Base-by-base conservation (phyloP, 2,113 vertebrate species). In the Varanus salvator region DNA sequence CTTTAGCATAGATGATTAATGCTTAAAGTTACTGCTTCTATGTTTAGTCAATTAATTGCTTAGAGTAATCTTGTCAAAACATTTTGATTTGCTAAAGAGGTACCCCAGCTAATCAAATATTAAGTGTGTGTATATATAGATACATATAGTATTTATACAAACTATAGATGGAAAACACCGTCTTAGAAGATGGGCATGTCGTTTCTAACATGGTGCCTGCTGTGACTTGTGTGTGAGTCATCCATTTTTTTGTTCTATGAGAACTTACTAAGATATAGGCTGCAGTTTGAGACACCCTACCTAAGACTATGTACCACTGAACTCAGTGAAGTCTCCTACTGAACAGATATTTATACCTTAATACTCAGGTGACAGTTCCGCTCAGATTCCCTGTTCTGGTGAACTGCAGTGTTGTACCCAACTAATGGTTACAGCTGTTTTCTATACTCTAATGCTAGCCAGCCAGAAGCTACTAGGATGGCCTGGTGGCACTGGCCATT, bases 1-100 rank as follows among this genome's bases (percentile, higher is more conserved):
- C 11, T 44, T 85, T 54, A 72, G 31, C 50, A 31, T 31, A 21
- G n/a, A 72, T 85, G 72, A 85, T 72, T 72, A 72, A 72, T n/a
- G 84, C 44, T 50, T 85, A 72, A 71, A 85, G 29, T 21, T 25
- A 50, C 21, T 34, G 21, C 76, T 78, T 38, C 84, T 85, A 72
- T 48, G 38, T 85, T 85, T 85, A 85, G 84, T 85, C 84, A 85
- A 85, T 85, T 72, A 72, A 52, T 71, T 85, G 69, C 48, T 52
- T 85, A 71, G 68, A 85, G 71, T 72, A 72, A 71, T 71, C 68
- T 8, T 72, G 68, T 85, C 84, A 85, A 71, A 85, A 85, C 68
- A 85, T 85, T 85, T 85, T 85, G 84, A 85, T 72, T 85, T 66
- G 52, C 44, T 84, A 64, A 69, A 84, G 48, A 71, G 68, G 69